Evolutionary conservation across 2,888 invertebrate genomes (phyloP).

Genomic region (Phortica okadai): DNA sequence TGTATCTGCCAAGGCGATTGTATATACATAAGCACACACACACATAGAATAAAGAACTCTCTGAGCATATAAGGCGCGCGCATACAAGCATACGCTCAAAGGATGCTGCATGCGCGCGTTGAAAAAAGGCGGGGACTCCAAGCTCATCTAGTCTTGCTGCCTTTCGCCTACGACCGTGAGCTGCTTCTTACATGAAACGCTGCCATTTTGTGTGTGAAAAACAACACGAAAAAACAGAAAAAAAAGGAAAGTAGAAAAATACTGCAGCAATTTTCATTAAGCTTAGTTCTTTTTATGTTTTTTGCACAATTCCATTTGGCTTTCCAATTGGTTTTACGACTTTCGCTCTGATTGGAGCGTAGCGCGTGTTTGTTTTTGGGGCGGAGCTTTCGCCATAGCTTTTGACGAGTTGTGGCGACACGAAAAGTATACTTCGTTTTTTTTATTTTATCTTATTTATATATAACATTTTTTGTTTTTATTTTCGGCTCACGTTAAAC

Average conservation of each 20-base stretch:
- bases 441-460: not conserved
- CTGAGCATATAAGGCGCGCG: slow-evolving; percentile 37
- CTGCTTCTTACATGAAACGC: slow-evolving; percentile 1
- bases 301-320: slow-evolving; percentile 50
- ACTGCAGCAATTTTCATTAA: slow-evolving; percentile 35
- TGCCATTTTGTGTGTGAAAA: slow-evolving; percentile 26
- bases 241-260: slow-evolving; percentile 20
- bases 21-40: slow-evolving; percentile 32
- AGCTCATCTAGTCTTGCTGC: slow-evolving; percentile 37
- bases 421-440: not conserved
- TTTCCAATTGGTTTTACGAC: slow-evolving; percentile 49
- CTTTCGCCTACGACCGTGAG: slow-evolving; percentile 14
- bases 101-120: slow-evolving; percentile 73
- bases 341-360: slow-evolving; percentile 62
- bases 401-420: not conserved
- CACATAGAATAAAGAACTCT: slow-evolving; percentile 43
- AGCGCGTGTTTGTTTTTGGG: slow-evolving; percentile 53
- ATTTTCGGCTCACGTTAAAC: not conserved
- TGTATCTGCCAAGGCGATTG: not conserved
- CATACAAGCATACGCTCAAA: slow-evolving; percentile 46
- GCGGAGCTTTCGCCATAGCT: slow-evolving; percentile 53
- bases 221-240: slow-evolving; percentile 37
- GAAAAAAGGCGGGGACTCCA: slow-evolving; percentile 74
- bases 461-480: not conserved
- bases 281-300: slow-evolving; percentile 3